Evolutionary conservation across 2,113 vertebrate species (phyloP).

Genomic region (Gobius niger): DNA sequence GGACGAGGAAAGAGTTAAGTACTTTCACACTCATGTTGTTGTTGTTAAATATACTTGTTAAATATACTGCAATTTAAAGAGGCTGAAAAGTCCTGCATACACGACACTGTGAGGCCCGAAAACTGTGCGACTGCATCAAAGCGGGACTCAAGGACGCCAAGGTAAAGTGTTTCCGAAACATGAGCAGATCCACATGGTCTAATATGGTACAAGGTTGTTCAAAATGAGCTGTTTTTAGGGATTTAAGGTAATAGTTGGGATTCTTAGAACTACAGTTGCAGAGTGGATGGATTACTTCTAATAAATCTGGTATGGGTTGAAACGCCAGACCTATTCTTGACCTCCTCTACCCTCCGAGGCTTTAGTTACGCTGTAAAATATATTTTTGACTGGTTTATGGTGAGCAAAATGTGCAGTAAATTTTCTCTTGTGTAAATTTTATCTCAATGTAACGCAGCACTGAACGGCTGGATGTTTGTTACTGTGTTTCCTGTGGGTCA

Average conservation of each 20-base stretch:
- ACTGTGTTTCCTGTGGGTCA: background rate
- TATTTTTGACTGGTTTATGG: conserved; percentile 1
- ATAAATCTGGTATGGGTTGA: background rate
- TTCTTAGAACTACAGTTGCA: background rate
- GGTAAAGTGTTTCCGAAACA: conserved; percentile 57
- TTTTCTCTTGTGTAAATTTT: background rate
- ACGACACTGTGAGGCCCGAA: conserved; percentile 50
- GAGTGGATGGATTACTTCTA: conserved; percentile 2
- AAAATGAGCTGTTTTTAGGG: conserved; percentile 4
- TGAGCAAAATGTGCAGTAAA: background rate
- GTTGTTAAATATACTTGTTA: conserved; percentile 26
- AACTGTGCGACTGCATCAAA: conserved; percentile 38
- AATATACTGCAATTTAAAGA: conserved; percentile 61
- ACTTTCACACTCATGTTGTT: too few species aligned
- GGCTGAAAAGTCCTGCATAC: conserved; percentile 54
- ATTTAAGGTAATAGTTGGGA: conserved; percentile 5
- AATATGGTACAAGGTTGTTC: conserved; percentile 24
- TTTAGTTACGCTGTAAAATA: conserved; percentile 10
- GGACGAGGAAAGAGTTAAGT: too few species aligned
- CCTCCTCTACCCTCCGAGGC: background rate
- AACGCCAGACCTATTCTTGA: background rate
- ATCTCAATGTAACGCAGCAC: background rate
- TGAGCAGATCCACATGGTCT: conserved; percentile 31
- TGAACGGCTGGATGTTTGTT: background rate
- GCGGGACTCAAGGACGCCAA: conserved; percentile 44